Base-by-base conservation (phyloP, 2,888 invertebrate genomes). In the Embidobia sp. region DNA sequence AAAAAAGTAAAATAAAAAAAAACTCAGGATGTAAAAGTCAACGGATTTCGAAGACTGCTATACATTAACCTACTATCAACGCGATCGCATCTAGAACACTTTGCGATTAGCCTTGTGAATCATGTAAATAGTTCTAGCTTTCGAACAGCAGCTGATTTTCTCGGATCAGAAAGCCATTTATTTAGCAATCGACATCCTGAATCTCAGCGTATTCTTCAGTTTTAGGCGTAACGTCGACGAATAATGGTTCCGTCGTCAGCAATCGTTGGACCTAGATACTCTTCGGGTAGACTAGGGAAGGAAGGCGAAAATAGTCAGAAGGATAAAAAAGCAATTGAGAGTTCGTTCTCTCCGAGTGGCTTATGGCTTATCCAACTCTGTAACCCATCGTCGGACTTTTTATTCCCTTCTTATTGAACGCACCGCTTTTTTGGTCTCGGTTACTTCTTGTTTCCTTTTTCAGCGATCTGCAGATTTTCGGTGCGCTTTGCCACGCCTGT, bases 401-500 rank as follows among this genome's bases (percentile, higher is more conserved):
- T 51, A 72, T 64, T 63, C 6, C 6, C 11, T 13, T 40, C 73
- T 57, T 6, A 6, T 22, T n/a, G n/a, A n/a, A n/a, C n/a, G n/a
- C n/a, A n/a, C n/a, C n/a, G n/a, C n/a, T n/a, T n/a, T n/a, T n/a
- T n/a, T n/a, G n/a, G n/a, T n/a, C n/a, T n/a, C n/a, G n/a, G n/a
- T n/a, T n/a, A 78, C 66, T 78, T 63, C 76, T 77, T 79, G 78
- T 80, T 80, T 79, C 77, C 66, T 76, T 77, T 80, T 81, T 80
- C 83, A 79, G 74, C 80, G 81, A 82, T 77, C 81, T 80, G 78
- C 78, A 81, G 82, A 82, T 84, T 84, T 83, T 81, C 80, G 78
- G 64, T 80, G 81, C 80, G 78, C 81, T 76, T 78, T 70, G 83
- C 86, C 86, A 86, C 86, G 86, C 86, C 86, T 85, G 86, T 86